Evolutionary conservation across 2,113 vertebrate genomes (phyloP).

Genomic region (Atractosteus spatula): DNA sequence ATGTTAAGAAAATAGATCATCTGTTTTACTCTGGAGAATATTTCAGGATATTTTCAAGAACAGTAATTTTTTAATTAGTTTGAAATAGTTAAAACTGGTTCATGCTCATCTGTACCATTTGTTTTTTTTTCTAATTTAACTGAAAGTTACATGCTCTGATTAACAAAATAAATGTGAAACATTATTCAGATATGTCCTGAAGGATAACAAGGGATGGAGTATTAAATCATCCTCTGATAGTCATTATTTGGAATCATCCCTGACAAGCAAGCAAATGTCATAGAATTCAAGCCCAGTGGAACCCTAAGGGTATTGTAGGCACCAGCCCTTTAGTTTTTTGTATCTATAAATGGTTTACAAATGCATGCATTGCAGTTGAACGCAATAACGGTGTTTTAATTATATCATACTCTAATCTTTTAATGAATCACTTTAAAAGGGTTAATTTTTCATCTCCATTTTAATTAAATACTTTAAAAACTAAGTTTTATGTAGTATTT

Average conservation of each 20-base stretch:
- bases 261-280: conserved; percentile 53
- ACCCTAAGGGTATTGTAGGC: conserved; percentile 63
- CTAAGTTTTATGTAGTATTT: too few species aligned
- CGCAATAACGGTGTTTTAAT: conserved; percentile 27
- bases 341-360: conserved; percentile 61
- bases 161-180: conserved; percentile 63
- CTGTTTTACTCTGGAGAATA: too few species aligned
- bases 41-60: too few species aligned
- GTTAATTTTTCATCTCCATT: background rate
- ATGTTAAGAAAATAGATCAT: background rate
- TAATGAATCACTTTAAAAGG: conserved; percentile 28
- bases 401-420: conserved; percentile 30
- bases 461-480: too few species aligned
- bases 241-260: conserved; percentile 64
- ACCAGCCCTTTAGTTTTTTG: conserved; percentile 58
- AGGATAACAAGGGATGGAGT: conserved; percentile 41
- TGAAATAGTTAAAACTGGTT: conserved; percentile 33
- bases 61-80: too few species aligned
- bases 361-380: conserved; percentile 38
- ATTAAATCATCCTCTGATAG: conserved; percentile 49
- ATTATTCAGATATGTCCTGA: conserved; percentile 64
- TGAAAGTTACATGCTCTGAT: conserved; percentile 69
- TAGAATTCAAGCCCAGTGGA: conserved; percentile 39
- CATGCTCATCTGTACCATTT: conserved; percentile 68
- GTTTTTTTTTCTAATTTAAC: conserved; percentile 47